Conservation (phyloP, 2,797 vertebrate genomes). For the Phylloscopus collybita region DNA sequence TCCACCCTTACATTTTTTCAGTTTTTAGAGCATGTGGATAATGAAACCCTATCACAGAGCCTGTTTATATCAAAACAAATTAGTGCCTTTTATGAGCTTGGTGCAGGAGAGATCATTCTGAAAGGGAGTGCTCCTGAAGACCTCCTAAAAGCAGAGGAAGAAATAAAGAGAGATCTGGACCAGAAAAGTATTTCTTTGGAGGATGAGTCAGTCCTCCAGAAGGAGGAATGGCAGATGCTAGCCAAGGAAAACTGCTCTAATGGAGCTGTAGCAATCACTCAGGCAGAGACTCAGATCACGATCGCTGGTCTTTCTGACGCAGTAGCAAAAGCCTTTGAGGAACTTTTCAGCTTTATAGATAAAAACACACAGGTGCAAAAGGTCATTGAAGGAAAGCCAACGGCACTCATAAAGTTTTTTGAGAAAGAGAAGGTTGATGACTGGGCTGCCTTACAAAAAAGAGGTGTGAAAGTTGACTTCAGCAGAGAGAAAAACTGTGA, state of each 20-base stretch:
- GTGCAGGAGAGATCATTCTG: constrained; percentile 65
- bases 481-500: neutral
- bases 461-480: constrained; percentile 72
- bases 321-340: constrained; percentile 70
- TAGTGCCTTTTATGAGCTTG: constrained; percentile 75
- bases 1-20: constrained; percentile 70
- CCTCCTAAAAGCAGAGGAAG: constrained; percentile 76
- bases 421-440: constrained; percentile 61
- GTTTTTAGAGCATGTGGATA: constrained; percentile 79
- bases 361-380: constrained; percentile 73
- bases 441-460: constrained; percentile 34
- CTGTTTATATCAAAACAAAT: constrained; percentile 82
- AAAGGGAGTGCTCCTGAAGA: constrained; percentile 51
- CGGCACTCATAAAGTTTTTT: constrained; percentile 77
- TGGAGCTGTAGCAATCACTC: constrained; percentile 64
- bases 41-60: constrained; percentile 75
- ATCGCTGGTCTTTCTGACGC: constrained; percentile 78
- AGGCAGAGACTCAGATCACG: constrained; percentile 44
- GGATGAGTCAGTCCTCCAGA: constrained; percentile 72
- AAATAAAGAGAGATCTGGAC: constrained; percentile 66
- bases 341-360: constrained; percentile 75
- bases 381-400: constrained; percentile 61
- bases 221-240: constrained; percentile 74
- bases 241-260: constrained; percentile 48
- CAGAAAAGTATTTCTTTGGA: constrained; percentile 71